A percentile compares a stretch with the other conserved stretches of the same genome.
Conservation (phyloP, 2,797 vertebrate genomes). For the Oreonectes daqikongensis region DNA sequence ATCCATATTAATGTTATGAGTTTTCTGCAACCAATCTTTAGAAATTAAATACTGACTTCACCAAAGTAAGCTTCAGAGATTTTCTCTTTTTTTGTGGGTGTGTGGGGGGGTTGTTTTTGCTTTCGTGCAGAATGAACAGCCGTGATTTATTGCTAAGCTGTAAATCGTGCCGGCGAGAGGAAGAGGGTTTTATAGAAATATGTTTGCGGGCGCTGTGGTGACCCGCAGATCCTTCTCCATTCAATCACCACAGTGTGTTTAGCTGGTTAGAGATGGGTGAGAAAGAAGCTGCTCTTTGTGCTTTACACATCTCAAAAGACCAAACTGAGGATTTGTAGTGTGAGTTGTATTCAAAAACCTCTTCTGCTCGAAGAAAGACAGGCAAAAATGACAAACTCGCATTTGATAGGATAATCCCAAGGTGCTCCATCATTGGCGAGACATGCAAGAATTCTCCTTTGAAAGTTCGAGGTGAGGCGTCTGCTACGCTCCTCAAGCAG, state of each 20-base stretch:
- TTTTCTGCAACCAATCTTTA: conserved; percentile 43
- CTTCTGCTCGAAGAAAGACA: conserved; percentile 2
- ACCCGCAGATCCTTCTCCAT: conserved; percentile 63
- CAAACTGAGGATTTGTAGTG: conserved; percentile 12
- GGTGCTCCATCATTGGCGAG: conserved; percentile 34
- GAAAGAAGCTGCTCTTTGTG: conserved; percentile 11
- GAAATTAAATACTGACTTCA: conserved; percentile 38
- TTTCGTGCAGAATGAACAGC: conserved; percentile 11
- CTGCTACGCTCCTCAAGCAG: conserved; percentile 39
- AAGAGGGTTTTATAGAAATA: conserved; percentile 64
- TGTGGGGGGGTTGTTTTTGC: conserved; percentile 17
- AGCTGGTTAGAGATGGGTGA: conserved; percentile 63
- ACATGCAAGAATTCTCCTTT: conserved; percentile 59
- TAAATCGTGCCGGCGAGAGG: conserved; percentile 60
- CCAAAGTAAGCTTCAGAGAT: conserved; percentile 34
- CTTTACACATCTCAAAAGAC: conserved; percentile 11
- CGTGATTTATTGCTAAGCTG: conserved; percentile 62
- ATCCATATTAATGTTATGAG: conserved; percentile 41
- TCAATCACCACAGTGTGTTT: conserved; percentile 63
- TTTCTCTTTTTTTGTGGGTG: conserved; percentile 43
- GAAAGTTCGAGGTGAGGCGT: conserved; percentile 42
- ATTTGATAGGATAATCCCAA: conserved; percentile 40
- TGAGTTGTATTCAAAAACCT: not conserved
- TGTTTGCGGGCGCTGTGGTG: conserved; percentile 56
- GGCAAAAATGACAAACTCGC: conserved; percentile 38